Evolutionary conservation across 1,140 invertebrate genomes (phyloP), one percentile per base, ranked within the genome.

Genomic region (Brachionus manjavacas): DNA sequence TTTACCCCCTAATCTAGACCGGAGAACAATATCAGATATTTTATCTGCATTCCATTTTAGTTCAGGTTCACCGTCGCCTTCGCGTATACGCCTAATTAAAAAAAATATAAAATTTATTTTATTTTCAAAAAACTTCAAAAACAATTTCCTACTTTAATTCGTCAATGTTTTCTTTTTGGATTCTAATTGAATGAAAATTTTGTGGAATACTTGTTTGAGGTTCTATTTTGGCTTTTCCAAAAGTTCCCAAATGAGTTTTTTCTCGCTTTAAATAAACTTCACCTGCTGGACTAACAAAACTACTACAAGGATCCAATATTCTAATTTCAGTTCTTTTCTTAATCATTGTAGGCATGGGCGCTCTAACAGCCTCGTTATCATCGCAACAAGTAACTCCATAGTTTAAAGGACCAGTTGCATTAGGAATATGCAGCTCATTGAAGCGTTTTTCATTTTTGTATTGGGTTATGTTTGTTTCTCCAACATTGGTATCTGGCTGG

Each of bases 11-110:
- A 81, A 46, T 60, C 52, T 60, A 11, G 79, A 39, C 52, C 28
- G n/a, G 20, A 81, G n/a, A 43, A 81, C 79, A 35, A 46, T 43
- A 68, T 81, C 79, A 14, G 52, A 64, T 23, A 68, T 81, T 81
- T 81, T 81, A 23, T 81, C 35, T 12, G 49, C 31, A 46, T 23
- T 81, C 79, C 79, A 81, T 9, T 81, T 81, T 2, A 81, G 25
- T 2, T 64, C 25, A 3, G 79, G 79, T 14, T 60, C 52, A 39
- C 28, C 64, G 3, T 23, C 35, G n/a, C 64, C 52, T 20, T 81
- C 79, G 23, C 39, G 8, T 2, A 6, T 12, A 35, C 52, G 79
- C 8, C 79, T 81, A 3, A 41, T 76, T 46, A 49, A 76, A 25
- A 9, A 23, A n/a, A 25, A 49, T 11, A 35, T 39, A 14, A 16